Evolutionary conservation across 2,113 vertebrate species (phyloP), one percentile per base, ranked within the genome.

Genomic region (Lepus timidus): DNA sequence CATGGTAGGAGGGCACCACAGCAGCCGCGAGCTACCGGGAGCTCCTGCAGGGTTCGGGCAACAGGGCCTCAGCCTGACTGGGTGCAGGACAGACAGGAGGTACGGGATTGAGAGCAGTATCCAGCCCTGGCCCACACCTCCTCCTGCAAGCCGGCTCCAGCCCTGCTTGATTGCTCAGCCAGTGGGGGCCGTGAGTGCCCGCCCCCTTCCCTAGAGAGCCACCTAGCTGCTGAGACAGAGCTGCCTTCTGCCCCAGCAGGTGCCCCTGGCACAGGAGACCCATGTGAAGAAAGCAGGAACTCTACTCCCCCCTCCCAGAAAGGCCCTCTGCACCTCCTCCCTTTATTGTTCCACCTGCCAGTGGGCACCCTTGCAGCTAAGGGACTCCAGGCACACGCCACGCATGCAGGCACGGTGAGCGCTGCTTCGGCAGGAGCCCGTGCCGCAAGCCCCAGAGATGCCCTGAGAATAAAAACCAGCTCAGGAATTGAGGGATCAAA

Each of bases 401-500:
- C 19, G 7, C 65, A 33, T 12, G 31, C 17, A 13, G 52, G 11
- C 55, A 67, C 20, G 7, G 74, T 1, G 2, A 33, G 12, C 22
- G 16, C 1, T 4, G 1, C 51, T 31, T 3, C n/a, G 27, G 17
- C 19, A 70, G 22, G 68, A 79, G 83, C 22, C 1, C 1, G 44
- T 11, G 17, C 61, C 10, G n/a, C 55, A 81, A 85, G 52, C 68
- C 64, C 17, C 9, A 25, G 71, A 1, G 19, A 44, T 27, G 49
- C 62, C 11, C 22, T 25, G 52, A 55, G 51, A 93, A 78, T 51
- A 87, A 75, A 82, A 85, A 68, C 9, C 33, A 31, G 52, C 78
- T 92, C 36, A 33, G 31, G 44, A 83, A 78, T 36, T 33, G 31
- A 82, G 23, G 73, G 82, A 71, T 91, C 78, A 97, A 61, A 95